Evolutionary conservation across 2,113 vertebrate genomes (phyloP), one percentile per base, ranked within the genome.

Genomic region (Panthera uncia): DNA sequence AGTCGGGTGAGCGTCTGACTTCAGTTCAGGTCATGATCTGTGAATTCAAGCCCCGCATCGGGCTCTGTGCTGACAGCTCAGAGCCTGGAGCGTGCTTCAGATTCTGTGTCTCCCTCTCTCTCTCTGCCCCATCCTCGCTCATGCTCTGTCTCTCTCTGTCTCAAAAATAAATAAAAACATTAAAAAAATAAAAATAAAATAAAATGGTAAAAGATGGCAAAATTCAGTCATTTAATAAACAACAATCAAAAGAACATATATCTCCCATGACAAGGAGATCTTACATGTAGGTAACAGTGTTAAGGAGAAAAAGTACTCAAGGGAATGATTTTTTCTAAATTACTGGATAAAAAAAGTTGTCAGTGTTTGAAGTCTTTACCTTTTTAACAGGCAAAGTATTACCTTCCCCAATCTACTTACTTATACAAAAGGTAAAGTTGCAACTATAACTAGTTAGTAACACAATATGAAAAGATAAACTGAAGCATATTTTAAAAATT

Each of bases 401-500:
- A 50, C 25, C 50, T 86, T 80, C 8, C 27, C 65, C 52, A 92
- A 52, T 33, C 52, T 3, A 52, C n/a, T 57, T 55, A 55, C 38
- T 31, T 88, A 74, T n/a, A 41, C 41, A 45, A 96, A 50, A 79
- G 71, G 41, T 89, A 50, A 78, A 89, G 31, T 68, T 89, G 27
- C 78, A 89, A 48, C 33, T 83, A 18, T 50, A 63, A 68, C n/a
- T 89, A 18, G 25, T 84, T 50, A 84, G 38, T 15, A 76, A 84
- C 11, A 19, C 11, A 50, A 41, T 50, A 66, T 79, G 31, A 66
- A 79, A 89, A 38, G 33, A 79, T 21, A 79, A 74, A 89, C 33
- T 50, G 57, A 79, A 61, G 41, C 61, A 66, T 48, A 48, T 36
- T 50, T 36, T 50, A 66, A 79, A 79, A 65, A 29, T 79, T 50